Evolutionary conservation across 2,797 vertebrate species (phyloP).

Genomic region (Megalops cyprinoides): DNA sequence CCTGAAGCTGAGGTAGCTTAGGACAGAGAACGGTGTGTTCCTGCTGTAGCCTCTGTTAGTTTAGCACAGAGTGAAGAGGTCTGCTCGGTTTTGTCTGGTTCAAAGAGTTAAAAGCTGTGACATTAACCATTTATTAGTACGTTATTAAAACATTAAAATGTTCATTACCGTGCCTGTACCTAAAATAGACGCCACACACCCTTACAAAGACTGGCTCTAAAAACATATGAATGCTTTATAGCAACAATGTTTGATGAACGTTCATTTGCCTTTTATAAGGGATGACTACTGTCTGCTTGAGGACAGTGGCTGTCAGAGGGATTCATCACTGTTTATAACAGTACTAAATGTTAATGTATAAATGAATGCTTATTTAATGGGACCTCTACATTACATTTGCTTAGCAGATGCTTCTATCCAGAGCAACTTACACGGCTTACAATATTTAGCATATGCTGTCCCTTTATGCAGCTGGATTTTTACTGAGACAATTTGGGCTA

Average conservation of each 20-base stretch:
- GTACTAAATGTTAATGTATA: not conserved
- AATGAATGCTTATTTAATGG: not conserved
- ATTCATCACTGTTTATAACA: not conserved
- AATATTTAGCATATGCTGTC: too few species aligned
- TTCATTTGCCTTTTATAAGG: not conserved
- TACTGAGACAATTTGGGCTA: too few species aligned
- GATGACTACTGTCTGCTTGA: not conserved
- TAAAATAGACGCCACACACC: constrained; percentile 12
- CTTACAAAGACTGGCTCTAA: not conserved
- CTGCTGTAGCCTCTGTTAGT: not conserved
- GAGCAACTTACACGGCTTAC: too few species aligned
- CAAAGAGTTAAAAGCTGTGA: not conserved
- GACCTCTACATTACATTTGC: too few species aligned
- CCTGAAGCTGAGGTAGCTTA: too few species aligned
- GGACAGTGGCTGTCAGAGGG: not conserved
- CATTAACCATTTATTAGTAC: not conserved
- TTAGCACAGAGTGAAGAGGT: not conserved
- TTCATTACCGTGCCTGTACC: not conserved
- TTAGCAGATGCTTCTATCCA: too few species aligned
- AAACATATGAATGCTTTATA: not conserved
- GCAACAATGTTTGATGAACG: not conserved
- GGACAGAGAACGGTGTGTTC: too few species aligned
- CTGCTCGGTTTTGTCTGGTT: not conserved
- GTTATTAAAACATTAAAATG: not conserved
- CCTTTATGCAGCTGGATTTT: too few species aligned